These are phyloP conservation scores for Squalus acanthias DNA, from an alignment of 2,797 vertebrate species.

Conservation along the genomic window DNA sequence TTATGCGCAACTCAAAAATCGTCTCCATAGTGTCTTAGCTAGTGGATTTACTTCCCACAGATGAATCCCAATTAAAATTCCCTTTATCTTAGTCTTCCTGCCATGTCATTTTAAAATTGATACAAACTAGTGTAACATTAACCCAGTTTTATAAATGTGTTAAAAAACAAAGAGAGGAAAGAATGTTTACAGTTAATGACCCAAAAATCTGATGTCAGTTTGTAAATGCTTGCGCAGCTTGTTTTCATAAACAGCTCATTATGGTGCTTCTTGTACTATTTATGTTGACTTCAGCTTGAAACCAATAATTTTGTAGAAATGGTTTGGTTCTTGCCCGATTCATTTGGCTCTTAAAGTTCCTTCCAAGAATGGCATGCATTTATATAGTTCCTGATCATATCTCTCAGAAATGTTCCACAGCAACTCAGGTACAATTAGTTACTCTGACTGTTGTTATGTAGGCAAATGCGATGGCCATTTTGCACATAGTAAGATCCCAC, in stretches of 20 bases:
- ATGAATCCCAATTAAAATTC: neutral
- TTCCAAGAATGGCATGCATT: neutral
- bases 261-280: neutral
- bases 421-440: neutral
- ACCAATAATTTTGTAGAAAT: neutral
- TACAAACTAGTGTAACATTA: neutral
- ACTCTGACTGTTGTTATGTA: neutral
- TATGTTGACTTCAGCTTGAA: neutral
- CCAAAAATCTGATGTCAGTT: neutral
- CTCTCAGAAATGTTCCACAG: neutral
- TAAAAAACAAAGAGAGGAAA: neutral
- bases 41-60: neutral
- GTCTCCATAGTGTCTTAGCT: neutral
- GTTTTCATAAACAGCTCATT: neutral
- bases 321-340: neutral
- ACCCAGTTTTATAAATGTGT: neutral
- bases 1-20: neutral
- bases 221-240: neutral
- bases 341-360: neutral
- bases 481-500: neutral
- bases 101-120: neutral
- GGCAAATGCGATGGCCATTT: neutral
- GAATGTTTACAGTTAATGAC: neutral
- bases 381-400: neutral
- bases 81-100: neutral